Base-by-base conservation (phyloP, 2,888 invertebrate genomes). In the Caenorhabditis afra region DNA sequence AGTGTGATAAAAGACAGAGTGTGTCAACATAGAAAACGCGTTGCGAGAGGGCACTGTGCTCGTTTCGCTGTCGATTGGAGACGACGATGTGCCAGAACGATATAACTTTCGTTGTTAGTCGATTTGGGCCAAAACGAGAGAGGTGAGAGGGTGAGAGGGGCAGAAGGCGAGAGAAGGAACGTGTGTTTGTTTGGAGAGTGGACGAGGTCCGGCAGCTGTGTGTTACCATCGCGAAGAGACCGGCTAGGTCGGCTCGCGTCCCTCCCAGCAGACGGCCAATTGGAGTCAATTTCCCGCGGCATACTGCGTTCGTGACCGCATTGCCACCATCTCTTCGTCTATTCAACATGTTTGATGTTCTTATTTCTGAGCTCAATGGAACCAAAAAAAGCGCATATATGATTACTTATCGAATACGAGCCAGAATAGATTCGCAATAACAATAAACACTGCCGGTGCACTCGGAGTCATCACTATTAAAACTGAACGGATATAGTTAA, bases 381-480 rank as follows among this genome's bases (percentile, higher is more conserved):
- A n/a, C n/a, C n/a, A n/a, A n/a, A n/a, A n/a, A n/a, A n/a, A n/a
- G n/a, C n/a, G n/a, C n/a, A n/a, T n/a, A n/a, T n/a, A n/a, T n/a
- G n/a, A n/a, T n/a, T n/a, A n/a, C n/a, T n/a, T n/a, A n/a, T n/a
- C n/a, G n/a, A n/a, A n/a, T n/a, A n/a, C n/a, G n/a, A n/a, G n/a
- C n/a, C n/a, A n/a, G n/a, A n/a, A n/a, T n/a, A n/a, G n/a, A n/a
- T 16, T n/a, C 16, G n/a, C 16, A 23, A 58, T 18, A 57, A 71
- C 73, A 23, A 35, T 73, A 50, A 58, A 64, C 64, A 49, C 41
- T 57, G 58, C 64, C 73, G 58, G 64, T 58, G 73, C 73, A 73
- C 73, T 73, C 73, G 37, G 45, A 20, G 18, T 50, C 7, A 7
- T 8, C n/a, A 5, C 1, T 44, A 12, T 73, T 49, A 64, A 73